Conservation (phyloP, 1,140 invertebrate species). For the Mycetomoellerius zeteki region DNA sequence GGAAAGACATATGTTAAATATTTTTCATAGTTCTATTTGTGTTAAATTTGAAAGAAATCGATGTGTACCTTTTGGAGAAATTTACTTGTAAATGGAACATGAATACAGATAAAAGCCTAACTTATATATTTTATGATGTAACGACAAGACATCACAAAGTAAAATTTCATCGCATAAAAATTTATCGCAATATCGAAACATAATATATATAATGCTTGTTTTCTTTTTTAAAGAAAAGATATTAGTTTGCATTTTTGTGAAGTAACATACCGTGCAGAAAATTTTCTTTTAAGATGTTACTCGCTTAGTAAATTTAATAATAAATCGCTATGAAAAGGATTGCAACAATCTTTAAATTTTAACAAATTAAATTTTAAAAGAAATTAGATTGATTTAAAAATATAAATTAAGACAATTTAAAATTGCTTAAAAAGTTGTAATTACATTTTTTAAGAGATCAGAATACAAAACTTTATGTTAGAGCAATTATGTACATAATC, state of each 20-base stretch:
- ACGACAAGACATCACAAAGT: conserved; percentile 16
- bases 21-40: no score
- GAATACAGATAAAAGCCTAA: conserved; percentile 10
- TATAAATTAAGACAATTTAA: neutral
- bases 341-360: neutral
- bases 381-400: neutral
- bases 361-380: neutral
- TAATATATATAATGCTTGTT: neutral
- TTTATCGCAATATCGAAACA: conserved; percentile 45
- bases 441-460: conserved; percentile 7
- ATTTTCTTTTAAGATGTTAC: neutral
- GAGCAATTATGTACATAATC: neutral
- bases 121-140: conserved; percentile 36
- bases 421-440: neutral
- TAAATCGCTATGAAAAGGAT: neutral
- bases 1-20: no score
- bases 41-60: no score
- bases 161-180: conserved; percentile 20
- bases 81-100: neutral
- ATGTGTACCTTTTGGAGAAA: no score
- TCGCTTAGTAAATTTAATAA: conserved; percentile 4
- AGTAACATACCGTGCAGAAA: neutral
- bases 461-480: neutral
- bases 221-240: neutral
- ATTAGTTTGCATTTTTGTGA: conserved; percentile 20